phyloP scores from a whole-genome alignment of 1,140 invertebrate species.

The Atta texana region DNA sequence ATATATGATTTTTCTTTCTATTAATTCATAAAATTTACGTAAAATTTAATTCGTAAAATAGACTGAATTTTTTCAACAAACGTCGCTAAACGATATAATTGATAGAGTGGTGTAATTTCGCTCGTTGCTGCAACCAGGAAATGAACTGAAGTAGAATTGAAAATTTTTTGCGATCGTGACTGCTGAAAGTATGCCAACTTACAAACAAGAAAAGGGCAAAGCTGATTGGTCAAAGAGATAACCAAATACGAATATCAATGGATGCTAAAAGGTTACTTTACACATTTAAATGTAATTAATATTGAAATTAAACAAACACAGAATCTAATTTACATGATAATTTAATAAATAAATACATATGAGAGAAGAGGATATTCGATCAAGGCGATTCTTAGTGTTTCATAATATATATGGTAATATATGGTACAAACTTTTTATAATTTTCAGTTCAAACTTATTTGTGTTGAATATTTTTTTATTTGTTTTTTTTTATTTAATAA shows the following conservation, averaged over 20 bases:
- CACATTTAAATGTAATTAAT: neutral
- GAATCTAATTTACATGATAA: neutral
- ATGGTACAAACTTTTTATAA: too few relatives aligned
- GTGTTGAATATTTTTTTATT: too few relatives aligned
- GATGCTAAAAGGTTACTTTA: slow-evolving; percentile 13
- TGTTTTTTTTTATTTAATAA: too few relatives aligned
- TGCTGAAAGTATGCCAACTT: slow-evolving; percentile 78
- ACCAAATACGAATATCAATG: neutral
- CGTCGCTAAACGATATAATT: slow-evolving; percentile 64
- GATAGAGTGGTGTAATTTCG: slow-evolving; percentile 53
- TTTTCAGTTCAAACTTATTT: too few relatives aligned
- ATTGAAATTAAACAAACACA: neutral
- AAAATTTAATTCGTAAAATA: neutral
- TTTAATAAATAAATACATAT: too few relatives aligned
- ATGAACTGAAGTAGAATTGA: slow-evolving; percentile 80
- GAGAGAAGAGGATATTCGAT: too few relatives aligned
- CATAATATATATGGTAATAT: too few relatives aligned
- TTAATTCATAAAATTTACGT: neutral
- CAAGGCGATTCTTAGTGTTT: too few relatives aligned
- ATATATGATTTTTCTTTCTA: neutral
- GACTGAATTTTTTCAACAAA: slow-evolving; percentile 16
- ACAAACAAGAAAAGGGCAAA: slow-evolving; percentile 76
- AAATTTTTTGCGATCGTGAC: slow-evolving; percentile 80
- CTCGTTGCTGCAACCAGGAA: slow-evolving; percentile 84
- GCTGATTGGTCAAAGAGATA: slow-evolving; percentile 2